Base-by-base conservation (phyloP, 2,888 invertebrate genomes). In the Epinotia bilunana region DNA sequence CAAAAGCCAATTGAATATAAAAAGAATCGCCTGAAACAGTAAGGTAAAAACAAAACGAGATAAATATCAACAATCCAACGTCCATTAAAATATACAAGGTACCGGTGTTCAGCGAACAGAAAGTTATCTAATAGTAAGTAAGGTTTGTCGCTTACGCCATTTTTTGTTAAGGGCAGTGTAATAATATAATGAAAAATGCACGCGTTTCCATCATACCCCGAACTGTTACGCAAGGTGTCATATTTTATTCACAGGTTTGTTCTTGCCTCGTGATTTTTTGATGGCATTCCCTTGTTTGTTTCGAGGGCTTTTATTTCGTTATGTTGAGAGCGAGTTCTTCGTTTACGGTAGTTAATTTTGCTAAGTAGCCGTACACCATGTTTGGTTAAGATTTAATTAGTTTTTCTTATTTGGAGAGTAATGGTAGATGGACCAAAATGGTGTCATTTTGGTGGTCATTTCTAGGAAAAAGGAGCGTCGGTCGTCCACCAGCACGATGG, bases 121-220 rank as follows among this genome's bases (percentile, higher is more conserved):
- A 60, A 6, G 28, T 49, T 4, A 49, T 3, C 4, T 13, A 49
- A 49, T 49, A 49, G 16, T 49, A 49, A 49, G 49, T 16, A 13
- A 49, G 49, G 4, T 12, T 4, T 53, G 49, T n/a, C 53, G n/a
- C 6, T 53, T 65, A 69, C 9, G n/a, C n/a, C 39, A 11, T 69
- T 69, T n/a, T 46, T 23, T 12, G n/a, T n/a, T 28, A 43, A 11
- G n/a, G n/a, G 28, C 39, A 55, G 46, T 58, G 62, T 57, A 60
- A 69, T 63, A 69, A 74, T 74, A 64, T 64, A 70, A 74, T 74
- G 49, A 74, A 69, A 70, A 57, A 74, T 74, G 74, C 74, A 74
- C 6, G 63, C 57, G 16, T 58, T 20, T 3, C 2, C 23, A 28
- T 69, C 58, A 74, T 64, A 63, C 63, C 69, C 20, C 63, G 69